phyloP scores from a whole-genome alignment of 2,888 invertebrate species.

The Eristalis intricaria region DNA sequence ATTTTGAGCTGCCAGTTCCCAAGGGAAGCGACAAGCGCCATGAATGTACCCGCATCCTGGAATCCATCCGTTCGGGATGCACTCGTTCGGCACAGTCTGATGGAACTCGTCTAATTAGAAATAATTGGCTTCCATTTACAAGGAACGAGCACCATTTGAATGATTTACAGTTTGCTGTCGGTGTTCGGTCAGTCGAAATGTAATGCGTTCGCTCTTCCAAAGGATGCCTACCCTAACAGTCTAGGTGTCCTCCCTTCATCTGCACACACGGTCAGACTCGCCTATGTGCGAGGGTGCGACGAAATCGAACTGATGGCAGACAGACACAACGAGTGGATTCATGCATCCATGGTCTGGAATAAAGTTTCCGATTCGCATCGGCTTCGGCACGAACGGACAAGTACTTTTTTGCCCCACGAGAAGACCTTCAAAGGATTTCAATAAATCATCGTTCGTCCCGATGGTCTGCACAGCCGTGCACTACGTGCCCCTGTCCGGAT shows the following conservation, averaged over 20 bases:
- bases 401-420: not conserved
- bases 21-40: not conserved
- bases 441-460: conserved; percentile 62
- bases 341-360: conserved; percentile 63
- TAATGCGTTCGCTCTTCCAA: conserved; percentile 42
- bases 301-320: conserved; percentile 24
- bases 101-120: conserved; percentile 65
- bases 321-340: conserved; percentile 60
- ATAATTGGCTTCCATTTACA: conserved; percentile 57
- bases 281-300: conserved; percentile 16
- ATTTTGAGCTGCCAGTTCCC: not conserved
- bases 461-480: conserved; percentile 9
- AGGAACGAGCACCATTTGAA: conserved; percentile 61
- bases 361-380: conserved; percentile 59
- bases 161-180: conserved; percentile 62
- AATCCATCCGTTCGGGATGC: not conserved
- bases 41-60: not conserved
- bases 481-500: conserved; percentile 19
- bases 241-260: not conserved
- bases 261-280: not conserved
- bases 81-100: conserved; percentile 48
- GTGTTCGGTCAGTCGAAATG: conserved; percentile 59
- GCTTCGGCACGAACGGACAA: conserved; percentile 37
- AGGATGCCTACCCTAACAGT: conserved; percentile 16
- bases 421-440: conserved; percentile 65